A percentile compares a stretch with the other conserved stretches of the same genome.
phyloP scores from a whole-genome alignment of 2,797 vertebrate species.

The Catamblyrhynchus diadema region DNA sequence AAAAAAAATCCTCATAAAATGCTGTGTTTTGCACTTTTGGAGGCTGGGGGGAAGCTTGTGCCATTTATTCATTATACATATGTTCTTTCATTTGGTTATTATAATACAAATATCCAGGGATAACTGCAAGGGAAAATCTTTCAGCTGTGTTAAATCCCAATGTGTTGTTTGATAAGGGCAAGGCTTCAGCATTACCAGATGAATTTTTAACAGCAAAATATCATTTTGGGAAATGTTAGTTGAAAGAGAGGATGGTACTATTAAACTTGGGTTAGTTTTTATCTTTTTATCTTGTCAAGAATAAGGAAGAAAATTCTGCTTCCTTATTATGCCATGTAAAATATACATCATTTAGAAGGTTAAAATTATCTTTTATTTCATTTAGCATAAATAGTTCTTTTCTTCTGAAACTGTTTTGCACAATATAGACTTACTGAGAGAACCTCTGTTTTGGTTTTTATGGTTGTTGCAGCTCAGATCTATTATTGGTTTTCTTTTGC shows the following conservation, averaged over 20 bases:
- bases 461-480: not conserved
- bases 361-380: not conserved
- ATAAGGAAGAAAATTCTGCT: not conserved
- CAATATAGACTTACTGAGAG: not conserved
- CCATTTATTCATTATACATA: not conserved
- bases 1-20: not conserved
- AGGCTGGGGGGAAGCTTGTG: not conserved
- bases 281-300: not conserved
- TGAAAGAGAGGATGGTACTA: not conserved
- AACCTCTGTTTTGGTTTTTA: not conserved
- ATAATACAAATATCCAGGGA: not conserved
- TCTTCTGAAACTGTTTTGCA: not conserved
- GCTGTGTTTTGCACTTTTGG: not conserved
- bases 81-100: not conserved
- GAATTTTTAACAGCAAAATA: conserved; percentile 7
- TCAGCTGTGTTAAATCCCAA: not conserved
- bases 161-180: not conserved
- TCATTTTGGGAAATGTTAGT: not conserved
- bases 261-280: not conserved
- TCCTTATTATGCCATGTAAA: not conserved
- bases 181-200: not conserved
- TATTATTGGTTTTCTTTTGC: not conserved
- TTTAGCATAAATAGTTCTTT: not conserved
- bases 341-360: not conserved
- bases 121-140: not conserved